phyloP scores from a whole-genome alignment of 2,888 invertebrate species.

The Leptarthrus brevirostris region DNA sequence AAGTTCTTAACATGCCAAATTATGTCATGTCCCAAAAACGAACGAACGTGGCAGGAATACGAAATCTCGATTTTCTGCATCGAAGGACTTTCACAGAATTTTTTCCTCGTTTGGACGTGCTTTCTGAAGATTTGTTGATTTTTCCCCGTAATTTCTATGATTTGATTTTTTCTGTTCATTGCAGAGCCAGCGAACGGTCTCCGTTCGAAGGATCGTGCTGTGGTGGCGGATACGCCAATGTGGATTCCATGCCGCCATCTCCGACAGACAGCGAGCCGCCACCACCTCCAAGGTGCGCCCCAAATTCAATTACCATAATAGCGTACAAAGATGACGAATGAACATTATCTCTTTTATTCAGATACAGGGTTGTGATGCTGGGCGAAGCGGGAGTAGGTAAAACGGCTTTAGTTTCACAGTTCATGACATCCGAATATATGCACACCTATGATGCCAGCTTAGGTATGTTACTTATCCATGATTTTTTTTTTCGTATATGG shows the following conservation, averaged over 20 bases:
- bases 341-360: conserved; percentile 58
- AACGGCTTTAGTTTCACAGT: conserved; percentile 89
- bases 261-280: conserved; percentile 77
- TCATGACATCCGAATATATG: conserved; percentile 96
- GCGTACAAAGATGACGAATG: not conserved
- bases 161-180: conserved; percentile 7
- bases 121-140: not conserved
- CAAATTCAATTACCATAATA: conserved; percentile 2
- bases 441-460: conserved; percentile 93
- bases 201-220: conserved; percentile 91
- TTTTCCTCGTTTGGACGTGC: not conserved
- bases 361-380: conserved; percentile 84
- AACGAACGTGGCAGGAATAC: not conserved
- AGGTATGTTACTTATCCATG: conserved; percentile 77
- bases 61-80: not conserved
- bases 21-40: not conserved
- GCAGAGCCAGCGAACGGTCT: conserved; percentile 82
- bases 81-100: not conserved
- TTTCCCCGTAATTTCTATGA: not conserved
- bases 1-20: too few relatives aligned
- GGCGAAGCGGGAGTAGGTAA: conserved; percentile 91
- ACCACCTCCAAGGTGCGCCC: conserved; percentile 63
- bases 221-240: conserved; percentile 81
- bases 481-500: too few relatives aligned
- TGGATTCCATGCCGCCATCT: conserved; percentile 80